These are phyloP conservation scores for Heterochromis multidens DNA, from an alignment of 2,113 vertebrate genomes.

Conservation along the genomic window DNA sequence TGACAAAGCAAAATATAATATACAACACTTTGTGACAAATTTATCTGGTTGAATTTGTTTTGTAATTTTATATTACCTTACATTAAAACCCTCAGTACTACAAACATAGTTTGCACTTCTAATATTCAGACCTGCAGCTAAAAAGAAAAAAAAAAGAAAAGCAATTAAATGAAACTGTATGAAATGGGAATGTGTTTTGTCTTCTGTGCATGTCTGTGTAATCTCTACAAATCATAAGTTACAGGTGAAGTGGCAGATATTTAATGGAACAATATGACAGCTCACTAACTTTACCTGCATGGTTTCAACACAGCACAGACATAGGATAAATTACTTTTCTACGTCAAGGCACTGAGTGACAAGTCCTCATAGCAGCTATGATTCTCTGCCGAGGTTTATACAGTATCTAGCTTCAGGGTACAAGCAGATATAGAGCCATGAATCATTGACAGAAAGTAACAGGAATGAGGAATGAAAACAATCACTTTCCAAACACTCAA, in stretches of 20 bases:
- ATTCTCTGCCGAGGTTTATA: conserved; percentile 5
- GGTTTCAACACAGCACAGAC: not conserved
- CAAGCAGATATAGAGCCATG: not conserved
- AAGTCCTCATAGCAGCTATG: not conserved
- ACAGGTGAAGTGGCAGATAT: conserved; percentile 9
- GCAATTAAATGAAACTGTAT: not conserved
- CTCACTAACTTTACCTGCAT: not conserved
- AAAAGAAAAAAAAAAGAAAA: not conserved
- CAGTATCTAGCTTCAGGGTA: not conserved
- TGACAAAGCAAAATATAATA: not conserved
- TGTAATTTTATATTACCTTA: not conserved
- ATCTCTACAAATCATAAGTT: not conserved
- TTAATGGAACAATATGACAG: conserved; percentile 14
- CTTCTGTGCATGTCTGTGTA: not conserved
- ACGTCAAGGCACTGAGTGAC: not conserved
- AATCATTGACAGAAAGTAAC: not conserved
- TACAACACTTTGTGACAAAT: not conserved
- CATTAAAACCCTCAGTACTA: not conserved
- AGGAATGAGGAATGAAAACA: not conserved
- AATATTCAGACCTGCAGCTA: not conserved
- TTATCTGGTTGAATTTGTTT: not conserved
- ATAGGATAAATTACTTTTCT: not conserved
- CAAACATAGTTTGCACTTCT: not conserved
- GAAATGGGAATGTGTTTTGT: not conserved
- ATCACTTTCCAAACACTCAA: not conserved